phyloP scores from a whole-genome alignment of 92 coral and sea anemone genomes.

The Porites lobata region DNA sequence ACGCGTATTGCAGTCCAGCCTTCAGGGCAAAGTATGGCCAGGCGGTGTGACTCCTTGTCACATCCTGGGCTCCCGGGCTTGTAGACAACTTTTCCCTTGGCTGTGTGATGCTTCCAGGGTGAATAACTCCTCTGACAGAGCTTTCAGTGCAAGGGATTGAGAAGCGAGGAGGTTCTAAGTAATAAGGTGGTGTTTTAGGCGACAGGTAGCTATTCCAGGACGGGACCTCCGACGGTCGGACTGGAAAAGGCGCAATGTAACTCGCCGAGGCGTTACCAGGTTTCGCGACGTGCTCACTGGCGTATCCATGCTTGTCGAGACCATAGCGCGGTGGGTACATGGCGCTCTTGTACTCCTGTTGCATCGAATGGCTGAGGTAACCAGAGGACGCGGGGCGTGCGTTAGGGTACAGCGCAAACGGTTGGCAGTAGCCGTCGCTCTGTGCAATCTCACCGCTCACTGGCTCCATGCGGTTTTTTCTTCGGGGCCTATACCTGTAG shows the following conservation, averaged over 20 bases:
- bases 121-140: constrained; percentile 34
- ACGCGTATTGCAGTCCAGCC: constrained; percentile 74
- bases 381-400: constrained; percentile 35
- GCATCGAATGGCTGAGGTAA: constrained; percentile 42
- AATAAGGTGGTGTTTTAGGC: constrained; percentile 35
- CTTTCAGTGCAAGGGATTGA: constrained; percentile 30
- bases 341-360: constrained; percentile 41
- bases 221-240: constrained; percentile 43
- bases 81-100: constrained; percentile 34
- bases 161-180: constrained; percentile 44
- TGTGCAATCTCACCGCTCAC: constrained; percentile 15
- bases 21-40: constrained; percentile 73
- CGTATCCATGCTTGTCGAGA: constrained; percentile 25
- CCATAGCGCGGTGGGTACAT: constrained; percentile 32
- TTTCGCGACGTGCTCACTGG: constrained; percentile 36
- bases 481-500: constrained; percentile 89
- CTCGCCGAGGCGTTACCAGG: constrained; percentile 27
- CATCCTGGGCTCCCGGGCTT: constrained; percentile 5
- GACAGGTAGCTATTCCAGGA: constrained; percentile 51
- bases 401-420: constrained; percentile 46
- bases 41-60: constrained; percentile 19
- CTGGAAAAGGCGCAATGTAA: constrained; percentile 41
- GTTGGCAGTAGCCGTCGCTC: constrained; percentile 25
- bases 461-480: constrained; percentile 73
- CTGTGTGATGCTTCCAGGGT: constrained; percentile 38